Percentiles rank a stretch among this genome's conserved stretches.
Evolutionary conservation across 2,113 vertebrate genomes (phyloP).

Genomic region (Scophthalmus maximus): DNA sequence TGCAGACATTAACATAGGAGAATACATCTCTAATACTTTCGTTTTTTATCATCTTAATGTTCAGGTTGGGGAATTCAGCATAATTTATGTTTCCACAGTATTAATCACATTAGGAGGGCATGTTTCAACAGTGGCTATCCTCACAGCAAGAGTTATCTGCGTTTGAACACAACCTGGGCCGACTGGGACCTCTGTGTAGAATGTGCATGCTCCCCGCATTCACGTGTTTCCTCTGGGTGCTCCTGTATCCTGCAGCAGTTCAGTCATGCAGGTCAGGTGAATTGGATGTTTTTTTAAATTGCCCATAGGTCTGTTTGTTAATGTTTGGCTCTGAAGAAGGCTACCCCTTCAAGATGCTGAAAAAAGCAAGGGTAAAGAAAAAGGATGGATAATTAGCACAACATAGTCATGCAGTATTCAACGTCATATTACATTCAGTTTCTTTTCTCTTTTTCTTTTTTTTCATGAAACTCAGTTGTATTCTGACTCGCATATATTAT

Average conservation of each 20-base stretch:
- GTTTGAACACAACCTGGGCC: constrained; percentile 27
- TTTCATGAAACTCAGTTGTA: constrained; percentile 11
- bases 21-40: not conserved
- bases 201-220: constrained; percentile 40
- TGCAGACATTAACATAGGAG: not conserved
- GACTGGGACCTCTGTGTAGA: constrained; percentile 21
- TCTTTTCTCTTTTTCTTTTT: not conserved
- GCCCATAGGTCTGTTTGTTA: constrained; percentile 45
- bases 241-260: constrained; percentile 21
- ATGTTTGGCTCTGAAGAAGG: constrained; percentile 30
- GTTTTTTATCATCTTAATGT: constrained; percentile 9
- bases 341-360: constrained; percentile 1
- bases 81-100: constrained; percentile 21
- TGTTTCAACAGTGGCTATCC: constrained; percentile 10
- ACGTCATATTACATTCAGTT: constrained; percentile 1
- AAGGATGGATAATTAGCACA: constrained; percentile 31
- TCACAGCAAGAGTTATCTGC: constrained; percentile 17
- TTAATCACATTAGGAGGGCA: constrained; percentile 38
- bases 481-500: constrained; percentile 2
- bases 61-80: not conserved
- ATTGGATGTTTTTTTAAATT: constrained; percentile 39
- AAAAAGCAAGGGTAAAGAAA: constrained; percentile 12
- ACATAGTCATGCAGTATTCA: constrained; percentile 39
- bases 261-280: constrained; percentile 51
- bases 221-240: constrained; percentile 22